These are phyloP conservation scores for Sinhomidia bicolor DNA, from an alignment of 2,888 invertebrate genomes.

Conservation along the genomic window DNA sequence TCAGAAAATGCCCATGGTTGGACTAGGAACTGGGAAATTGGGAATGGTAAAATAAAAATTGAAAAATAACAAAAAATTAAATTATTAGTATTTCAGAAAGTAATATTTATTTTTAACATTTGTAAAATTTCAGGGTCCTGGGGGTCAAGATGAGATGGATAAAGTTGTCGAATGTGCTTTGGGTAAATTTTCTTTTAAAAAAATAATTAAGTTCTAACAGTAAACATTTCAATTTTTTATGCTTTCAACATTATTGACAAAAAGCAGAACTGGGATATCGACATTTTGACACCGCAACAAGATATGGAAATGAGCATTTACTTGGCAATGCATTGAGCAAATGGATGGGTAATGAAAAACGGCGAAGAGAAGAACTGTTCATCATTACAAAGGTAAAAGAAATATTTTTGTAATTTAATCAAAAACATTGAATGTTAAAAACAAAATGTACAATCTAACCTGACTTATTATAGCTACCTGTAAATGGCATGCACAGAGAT, in stretches of 20 bases:
- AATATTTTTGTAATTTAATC: too few relatives aligned
- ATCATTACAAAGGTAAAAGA: conserved; percentile 91
- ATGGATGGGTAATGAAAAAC: conserved; percentile 86
- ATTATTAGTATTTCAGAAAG: too few relatives aligned
- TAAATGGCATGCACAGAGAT: conserved; percentile 74
- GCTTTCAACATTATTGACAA: too few relatives aligned
- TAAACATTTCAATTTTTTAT: too few relatives aligned
- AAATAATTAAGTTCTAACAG: too few relatives aligned
- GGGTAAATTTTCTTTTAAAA: too few relatives aligned
- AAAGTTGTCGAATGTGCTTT: conserved; percentile 87
- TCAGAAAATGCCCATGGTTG: conserved; percentile 87
- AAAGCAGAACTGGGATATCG: conserved; percentile 88
- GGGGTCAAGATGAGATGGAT: conserved; percentile 84
- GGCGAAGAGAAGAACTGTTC: conserved; percentile 90
- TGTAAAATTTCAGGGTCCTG: conserved; percentile 6
- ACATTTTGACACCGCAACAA: conserved; percentile 91
- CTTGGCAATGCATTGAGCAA: conserved; percentile 88
- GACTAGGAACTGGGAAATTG: conserved; percentile 92
- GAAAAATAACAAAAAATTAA: too few relatives aligned
- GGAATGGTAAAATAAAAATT: conserved; percentile 81
- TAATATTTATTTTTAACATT: too few relatives aligned
- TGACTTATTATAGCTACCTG: too few relatives aligned
- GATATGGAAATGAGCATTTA: conserved; percentile 89
- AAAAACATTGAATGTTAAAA: too few relatives aligned
- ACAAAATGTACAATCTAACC: too few relatives aligned